Evolutionary conservation across 2,797 vertebrate genomes (phyloP), one percentile per base, ranked within the genome.

Genomic region (Gambusia yucatana): DNA sequence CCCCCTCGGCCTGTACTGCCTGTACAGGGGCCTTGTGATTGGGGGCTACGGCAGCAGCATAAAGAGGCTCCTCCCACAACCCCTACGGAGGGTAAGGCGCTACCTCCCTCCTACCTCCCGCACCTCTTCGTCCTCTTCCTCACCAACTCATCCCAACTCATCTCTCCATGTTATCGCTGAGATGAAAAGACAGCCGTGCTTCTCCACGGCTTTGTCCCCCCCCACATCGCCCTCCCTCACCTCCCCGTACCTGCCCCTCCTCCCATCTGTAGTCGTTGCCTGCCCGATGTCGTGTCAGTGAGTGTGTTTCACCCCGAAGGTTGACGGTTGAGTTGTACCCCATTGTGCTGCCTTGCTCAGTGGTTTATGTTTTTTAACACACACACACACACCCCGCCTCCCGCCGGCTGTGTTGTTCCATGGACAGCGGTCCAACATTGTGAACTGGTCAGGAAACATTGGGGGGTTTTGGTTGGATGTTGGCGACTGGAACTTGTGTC

Each of bases 1-100:
- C 90, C 94, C 95, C 93, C 94, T 96, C 85, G 94, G 94, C 91
- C 91, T 96, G 91, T 96, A 96, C 94, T 96, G 95, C 93, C 94
- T 96, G 91, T 96, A 96, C 95, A 95, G 96, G 92, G 95, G 96
- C 95, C 90, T 96, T 94, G 94, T 95, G 94, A 95, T 95, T 92
- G 93, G 94, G 87, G 94, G 94, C 92, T 95, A 94, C 95, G 81
- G 94, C 94, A 92, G 94, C 92, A 89, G 94, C 94, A 95, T 95
- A 93, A 96, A 95, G 94, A 95, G 93, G 92, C 94, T 96, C 89
- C 93, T 95, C 90, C 95, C 96, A 82, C 94, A 92, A 89, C 93
- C 94, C 86, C 89, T 96, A 89, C 93, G 93, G 94, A 95, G 96
- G 96, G 96, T 96, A 96, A 96, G 95, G 94, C 94, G 93, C 89